Percentiles rank a stretch among this genome's conserved stretches.
Conservation (phyloP, 2,113 vertebrate genomes). For the Neotragus moschatus region DNA sequence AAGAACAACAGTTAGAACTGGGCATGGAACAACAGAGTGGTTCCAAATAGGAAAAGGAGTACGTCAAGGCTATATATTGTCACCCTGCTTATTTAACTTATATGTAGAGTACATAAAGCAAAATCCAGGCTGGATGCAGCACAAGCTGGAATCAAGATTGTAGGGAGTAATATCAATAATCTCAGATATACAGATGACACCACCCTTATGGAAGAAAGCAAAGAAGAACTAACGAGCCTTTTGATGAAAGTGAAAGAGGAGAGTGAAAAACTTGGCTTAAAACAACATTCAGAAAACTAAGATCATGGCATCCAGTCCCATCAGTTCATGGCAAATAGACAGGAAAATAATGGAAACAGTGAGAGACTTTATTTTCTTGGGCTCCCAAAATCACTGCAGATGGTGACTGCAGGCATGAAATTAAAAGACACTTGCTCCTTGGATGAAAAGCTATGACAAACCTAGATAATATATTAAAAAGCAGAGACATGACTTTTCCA, state of each 20-base stretch:
- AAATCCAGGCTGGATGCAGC: background rate
- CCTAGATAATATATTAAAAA: background rate
- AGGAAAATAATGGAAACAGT: background rate
- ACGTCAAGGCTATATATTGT: background rate
- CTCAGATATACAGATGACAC: background rate
- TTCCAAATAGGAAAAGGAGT: background rate
- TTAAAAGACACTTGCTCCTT: background rate
- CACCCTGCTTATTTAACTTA: background rate
- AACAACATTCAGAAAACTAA: background rate
- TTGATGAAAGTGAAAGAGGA: background rate
- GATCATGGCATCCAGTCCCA: background rate
- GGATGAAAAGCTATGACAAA: background rate
- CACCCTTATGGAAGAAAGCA: background rate
- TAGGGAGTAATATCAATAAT: background rate
- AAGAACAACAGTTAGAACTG: background rate
- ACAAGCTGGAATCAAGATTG: background rate
- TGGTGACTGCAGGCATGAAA: background rate
- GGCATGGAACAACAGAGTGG: background rate
- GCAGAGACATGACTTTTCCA: background rate
- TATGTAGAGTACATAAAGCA: background rate
- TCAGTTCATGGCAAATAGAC: background rate
- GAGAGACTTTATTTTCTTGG: background rate
- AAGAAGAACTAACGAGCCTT: background rate
- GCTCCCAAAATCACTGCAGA: background rate
- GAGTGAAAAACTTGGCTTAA: background rate